Percentiles rank a stretch among this genome's conserved stretches.
Evolutionary conservation across 2,888 invertebrate genomes (phyloP).

Genomic region (Xanthostigma xanthostigma): DNA sequence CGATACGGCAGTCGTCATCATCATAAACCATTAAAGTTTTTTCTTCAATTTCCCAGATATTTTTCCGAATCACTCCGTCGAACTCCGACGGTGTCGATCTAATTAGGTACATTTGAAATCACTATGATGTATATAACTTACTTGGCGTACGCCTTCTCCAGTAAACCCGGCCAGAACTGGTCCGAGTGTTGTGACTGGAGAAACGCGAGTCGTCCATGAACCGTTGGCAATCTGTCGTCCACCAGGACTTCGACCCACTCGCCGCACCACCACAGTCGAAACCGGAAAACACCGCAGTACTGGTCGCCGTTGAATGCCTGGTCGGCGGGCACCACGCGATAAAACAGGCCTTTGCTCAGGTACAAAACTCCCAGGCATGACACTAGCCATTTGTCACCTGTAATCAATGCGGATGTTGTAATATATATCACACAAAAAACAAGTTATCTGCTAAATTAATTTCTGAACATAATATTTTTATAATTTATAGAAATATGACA

Average conservation of each 20-base stretch:
- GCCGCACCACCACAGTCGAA: slow-evolving; percentile 87
- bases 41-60: too few species aligned
- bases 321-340: slow-evolving; percentile 81
- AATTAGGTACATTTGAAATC: too few species aligned
- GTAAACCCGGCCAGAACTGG: slow-evolving; percentile 76
- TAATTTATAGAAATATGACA: too few species aligned
- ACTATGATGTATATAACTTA: slow-evolving; percentile 29
- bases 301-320: slow-evolving; percentile 58
- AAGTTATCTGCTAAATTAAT: too few species aligned
- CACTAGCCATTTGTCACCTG: slow-evolving; percentile 83
- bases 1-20: too few species aligned
- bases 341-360: slow-evolving; percentile 74
- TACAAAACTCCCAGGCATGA: slow-evolving; percentile 76
- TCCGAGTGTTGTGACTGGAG: slow-evolving; percentile 66
- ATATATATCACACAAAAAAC: too few species aligned
- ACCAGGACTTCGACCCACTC: slow-evolving; percentile 84
- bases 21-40: too few species aligned
- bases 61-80: too few species aligned
- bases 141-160: slow-evolving; percentile 91
- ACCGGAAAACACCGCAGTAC: slow-evolving; percentile 71
- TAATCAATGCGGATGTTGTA: slow-evolving; percentile 15
- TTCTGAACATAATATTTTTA: too few species aligned
- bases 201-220: slow-evolving; percentile 74
- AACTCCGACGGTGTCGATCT: too few species aligned
- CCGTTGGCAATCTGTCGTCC: slow-evolving; percentile 78